Evolutionary conservation across 2,888 invertebrate genomes (phyloP), one percentile per base, ranked within the genome.

Genomic region (Scelioninae gen. 2): DNA sequence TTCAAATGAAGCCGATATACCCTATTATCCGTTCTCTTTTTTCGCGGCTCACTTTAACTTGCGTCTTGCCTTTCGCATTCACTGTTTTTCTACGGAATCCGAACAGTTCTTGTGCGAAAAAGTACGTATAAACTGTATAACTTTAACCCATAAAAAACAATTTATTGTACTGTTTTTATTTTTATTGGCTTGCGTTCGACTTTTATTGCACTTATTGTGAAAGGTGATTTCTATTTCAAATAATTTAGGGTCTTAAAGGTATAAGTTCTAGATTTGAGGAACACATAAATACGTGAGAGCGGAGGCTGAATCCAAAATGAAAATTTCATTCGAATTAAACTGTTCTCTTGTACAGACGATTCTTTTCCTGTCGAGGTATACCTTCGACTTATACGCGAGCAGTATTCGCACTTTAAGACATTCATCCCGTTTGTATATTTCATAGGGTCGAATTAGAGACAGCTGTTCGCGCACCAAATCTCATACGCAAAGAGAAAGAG

Each of bases 381-480:
- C 55, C 45, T 58, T 64, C 53, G 58, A 58, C 73, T 64, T 69
- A 60, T 60, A 45, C 53, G 55, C 48, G 41, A 69, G 55, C 41
- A 37, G 55, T 69, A 69, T 73, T 73, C 64, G 55, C 69, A 60
- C 69, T 69, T 64, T 65, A 52, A 53, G 55, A 69, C 45, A 50
- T 65, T 74, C 74, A 70, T 70, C 65, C 70, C 69, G 65, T 74
- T 74, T 74, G 74, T 70, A 74, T 74, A 74, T 74, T 74, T 74
- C 74, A 74, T 74, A 63, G 63, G 67, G 67, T 74, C 70, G 58
- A 74, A 70, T 67, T 70, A 67, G 74, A 74, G 74, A 74, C 74
- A 74, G 61, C 65, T 74, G 74, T 69, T 74, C 73, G 67, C 53
- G 67, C 39, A 45, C 65, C 61, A 61, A 74, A 74, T 74, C 61